Evolutionary conservation across 2,113 vertebrate species (phyloP), one percentile per base, ranked within the genome.

Genomic region (Thamnophis sirtalis): DNA sequence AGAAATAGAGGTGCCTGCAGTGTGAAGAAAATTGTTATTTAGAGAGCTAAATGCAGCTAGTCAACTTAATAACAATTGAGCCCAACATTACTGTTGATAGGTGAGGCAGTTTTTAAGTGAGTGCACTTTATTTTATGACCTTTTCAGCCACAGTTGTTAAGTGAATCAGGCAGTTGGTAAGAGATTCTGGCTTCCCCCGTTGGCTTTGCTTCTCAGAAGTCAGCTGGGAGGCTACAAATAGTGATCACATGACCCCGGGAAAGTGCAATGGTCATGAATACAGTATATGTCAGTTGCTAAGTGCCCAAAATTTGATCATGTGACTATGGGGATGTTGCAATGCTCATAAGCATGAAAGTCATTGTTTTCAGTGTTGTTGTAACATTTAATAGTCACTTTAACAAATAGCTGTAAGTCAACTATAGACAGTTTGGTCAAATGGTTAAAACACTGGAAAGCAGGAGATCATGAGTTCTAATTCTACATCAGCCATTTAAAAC

Each of bases 1-100:
- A 87, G 90, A 80, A 93, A 92, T 1, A 54, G 84, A 93, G 94
- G 91, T 92, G 22, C 92, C 28, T 55, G 84, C 53, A 33, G 73
- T 91, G 91, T 85, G 54, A 60, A 60, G 85, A 51, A 5, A 50
- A 86, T 54, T 92, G 53, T 80, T 2, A 54, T 48, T 56, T 54
- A 68, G 63, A n/a, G 63, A n/a, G 28, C 11, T 68, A 68, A 68
- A 68, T 33, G n/a, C 63, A 68, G 13, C 13, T 68, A 17, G 11
- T 68, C 13, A 68, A 68, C 63, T 68, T 68, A 68, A 17, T 68
- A 15, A 68, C 13, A 68, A 33, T n/a, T 15, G 13, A 68, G 13
- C 28, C 63, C 63, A n/a, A n/a, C 11, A 33, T n/a, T 33, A 33
- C 5, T 68, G 28, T n/a, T 33, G 28, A 28, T 68, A 68, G 15